Conservation (phyloP, 2,113 vertebrate species). For the Chlorodrepanis virens region DNA sequence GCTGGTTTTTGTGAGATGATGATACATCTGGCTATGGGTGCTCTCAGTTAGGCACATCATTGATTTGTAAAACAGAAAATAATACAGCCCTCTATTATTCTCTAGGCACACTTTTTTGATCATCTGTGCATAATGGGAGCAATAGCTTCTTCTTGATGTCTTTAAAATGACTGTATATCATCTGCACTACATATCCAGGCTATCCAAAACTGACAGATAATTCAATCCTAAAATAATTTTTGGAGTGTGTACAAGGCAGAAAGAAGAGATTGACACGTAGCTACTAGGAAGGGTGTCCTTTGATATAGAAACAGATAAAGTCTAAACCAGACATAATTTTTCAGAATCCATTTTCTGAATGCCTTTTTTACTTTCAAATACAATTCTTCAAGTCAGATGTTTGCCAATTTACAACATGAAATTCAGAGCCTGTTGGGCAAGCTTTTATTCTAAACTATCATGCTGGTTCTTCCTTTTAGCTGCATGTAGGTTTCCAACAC, state of each 20-base stretch:
- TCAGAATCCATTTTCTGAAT: not conserved
- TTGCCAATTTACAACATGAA: not conserved
- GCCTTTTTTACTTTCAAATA: not conserved
- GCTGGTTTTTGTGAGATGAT: not conserved
- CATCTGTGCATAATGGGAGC: not conserved
- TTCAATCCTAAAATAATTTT: slow-evolving; percentile 7
- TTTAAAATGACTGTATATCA: not conserved
- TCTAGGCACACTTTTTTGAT: not conserved
- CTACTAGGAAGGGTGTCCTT: not conserved
- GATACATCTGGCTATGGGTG: not conserved
- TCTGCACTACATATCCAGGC: not conserved
- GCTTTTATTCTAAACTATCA: not conserved
- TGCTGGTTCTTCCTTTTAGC: slow-evolving; percentile 1
- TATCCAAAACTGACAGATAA: not conserved
- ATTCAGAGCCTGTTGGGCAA: not conserved
- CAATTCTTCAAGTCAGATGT: not conserved
- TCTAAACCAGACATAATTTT: not conserved
- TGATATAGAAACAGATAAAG: slow-evolving; percentile 15
- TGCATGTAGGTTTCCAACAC: not conserved
- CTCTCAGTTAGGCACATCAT: not conserved
- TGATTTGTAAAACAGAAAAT: not conserved
- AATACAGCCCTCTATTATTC: not conserved
- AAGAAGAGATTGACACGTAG: not conserved
- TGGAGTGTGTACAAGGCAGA: not conserved
- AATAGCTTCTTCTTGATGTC: not conserved